These are phyloP conservation scores for Gortyna flavago DNA, from an alignment of 2,888 invertebrate species.

Conservation along the genomic window DNA sequence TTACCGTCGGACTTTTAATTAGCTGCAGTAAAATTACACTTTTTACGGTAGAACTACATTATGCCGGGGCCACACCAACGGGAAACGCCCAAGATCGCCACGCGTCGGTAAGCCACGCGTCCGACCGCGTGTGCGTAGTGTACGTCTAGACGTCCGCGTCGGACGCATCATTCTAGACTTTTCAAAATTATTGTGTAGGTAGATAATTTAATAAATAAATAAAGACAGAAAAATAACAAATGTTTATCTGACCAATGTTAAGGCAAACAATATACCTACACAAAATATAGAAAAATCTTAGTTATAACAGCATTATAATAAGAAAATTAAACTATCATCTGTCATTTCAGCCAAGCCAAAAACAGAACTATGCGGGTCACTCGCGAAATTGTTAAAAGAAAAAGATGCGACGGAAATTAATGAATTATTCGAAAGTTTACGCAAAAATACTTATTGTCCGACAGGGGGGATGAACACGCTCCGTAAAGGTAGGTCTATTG, in stretches of 20 bases:
- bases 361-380: conserved; percentile 5
- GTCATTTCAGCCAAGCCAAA: conserved; percentile 19
- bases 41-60: no score
- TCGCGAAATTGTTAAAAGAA: conserved; percentile 27
- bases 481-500: conserved; percentile 13
- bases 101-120: no score
- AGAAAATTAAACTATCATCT: not conserved
- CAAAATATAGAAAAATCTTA: not conserved
- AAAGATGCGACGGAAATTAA: conserved; percentile 34
- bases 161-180: no score
- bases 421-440: conserved; percentile 22
- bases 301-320: not conserved
- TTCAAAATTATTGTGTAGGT: no score
- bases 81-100: no score
- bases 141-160: no score
- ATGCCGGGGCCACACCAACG: no score
- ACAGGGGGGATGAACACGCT: not conserved
- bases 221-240: not conserved
- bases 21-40: no score
- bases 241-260: not conserved
- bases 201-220: not conserved
- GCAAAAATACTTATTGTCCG: not conserved
- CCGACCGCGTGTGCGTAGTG: no score
- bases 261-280: not conserved
- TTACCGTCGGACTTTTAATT: not conserved